phyloP scores from a whole-genome alignment of 2,797 vertebrate genomes.

The Ctenochaetus hawaiiensis region DNA sequence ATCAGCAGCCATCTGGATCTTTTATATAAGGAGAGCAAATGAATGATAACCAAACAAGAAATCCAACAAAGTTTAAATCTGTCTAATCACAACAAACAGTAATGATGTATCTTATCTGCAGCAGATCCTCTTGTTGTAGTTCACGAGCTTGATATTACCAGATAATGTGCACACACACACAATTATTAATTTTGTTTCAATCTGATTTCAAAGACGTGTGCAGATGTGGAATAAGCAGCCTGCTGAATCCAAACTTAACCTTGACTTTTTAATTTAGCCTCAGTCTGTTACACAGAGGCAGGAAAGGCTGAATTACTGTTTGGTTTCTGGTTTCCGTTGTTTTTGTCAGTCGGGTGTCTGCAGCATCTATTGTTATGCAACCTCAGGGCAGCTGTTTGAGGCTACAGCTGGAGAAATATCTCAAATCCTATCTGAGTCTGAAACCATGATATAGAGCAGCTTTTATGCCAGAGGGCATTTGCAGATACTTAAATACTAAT shows the following conservation, averaged over 20 bases:
- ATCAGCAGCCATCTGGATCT: no score
- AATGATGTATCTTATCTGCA: no score
- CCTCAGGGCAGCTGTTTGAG: neutral
- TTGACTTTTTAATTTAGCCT: neutral
- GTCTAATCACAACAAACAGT: no score
- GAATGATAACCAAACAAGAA: no score
- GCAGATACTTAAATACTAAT: neutral
- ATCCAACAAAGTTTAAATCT: no score
- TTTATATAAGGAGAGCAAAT: no score
- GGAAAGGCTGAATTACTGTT: neutral
- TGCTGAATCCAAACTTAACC: neutral
- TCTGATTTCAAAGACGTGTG: no score
- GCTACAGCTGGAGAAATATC: neutral
- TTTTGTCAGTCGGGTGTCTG: neutral
- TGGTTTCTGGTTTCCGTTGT: neutral
- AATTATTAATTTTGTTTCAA: neutral
- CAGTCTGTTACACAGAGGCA: neutral
- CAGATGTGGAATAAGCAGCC: neutral
- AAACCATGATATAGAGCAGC: neutral
- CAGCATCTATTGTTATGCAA: neutral
- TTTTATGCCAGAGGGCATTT: neutral
- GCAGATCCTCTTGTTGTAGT: no score
- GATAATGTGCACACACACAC: no score
- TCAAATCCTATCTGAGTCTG: neutral
- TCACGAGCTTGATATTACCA: no score